Evolutionary conservation across 1,140 invertebrate genomes (phyloP), one percentile per base, ranked within the genome.

Genomic region (Lethocerus indicus): DNA sequence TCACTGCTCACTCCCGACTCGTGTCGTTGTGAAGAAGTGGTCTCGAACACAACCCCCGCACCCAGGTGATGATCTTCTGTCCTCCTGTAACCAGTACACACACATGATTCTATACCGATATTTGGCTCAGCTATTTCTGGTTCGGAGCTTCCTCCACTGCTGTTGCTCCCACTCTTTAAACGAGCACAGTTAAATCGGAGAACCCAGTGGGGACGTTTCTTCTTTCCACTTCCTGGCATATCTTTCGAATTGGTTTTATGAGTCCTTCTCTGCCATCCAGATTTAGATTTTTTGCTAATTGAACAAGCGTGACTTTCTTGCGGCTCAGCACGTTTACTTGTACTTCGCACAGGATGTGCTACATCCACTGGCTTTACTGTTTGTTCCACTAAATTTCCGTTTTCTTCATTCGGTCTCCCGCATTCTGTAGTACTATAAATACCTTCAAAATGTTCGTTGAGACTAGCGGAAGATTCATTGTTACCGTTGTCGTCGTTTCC

Each of bases 141-240:
- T 64, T 60, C 57, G 54, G 56, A 64, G 54, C 65, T 65, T 56
- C 64, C 65, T 20, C 60, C 65, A 49, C 66, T 73, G 61, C 64
- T 69, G 9, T 48, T 41, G 49, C 50, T 56, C 37, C 65, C 68
- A 51, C 58, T 61, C 63, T 73, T 73, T 36, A 67, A 71, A 45
- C 73, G 72, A 3, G 70, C 65, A 55, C 69, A 74, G 54, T 73
- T 73, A 54, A 75, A 74, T 57, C 73, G 73, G 51, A 74, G 57
- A n/a, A 71, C 71, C 74, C 74, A 76, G 60, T 73, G 72, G 40
- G 69, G 70, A 23, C 68, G 67, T 54, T 74, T 75, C 54, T 75
- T 76, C 52, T 60, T 59, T 35, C 48, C 45, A 47, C 32, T 50
- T 20, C 28, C 27, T 18, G 40, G 24, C 6, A 43, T 25, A 3